phyloP scores from a whole-genome alignment of 2,797 vertebrate genomes.

The Sebastes flavidus region DNA sequence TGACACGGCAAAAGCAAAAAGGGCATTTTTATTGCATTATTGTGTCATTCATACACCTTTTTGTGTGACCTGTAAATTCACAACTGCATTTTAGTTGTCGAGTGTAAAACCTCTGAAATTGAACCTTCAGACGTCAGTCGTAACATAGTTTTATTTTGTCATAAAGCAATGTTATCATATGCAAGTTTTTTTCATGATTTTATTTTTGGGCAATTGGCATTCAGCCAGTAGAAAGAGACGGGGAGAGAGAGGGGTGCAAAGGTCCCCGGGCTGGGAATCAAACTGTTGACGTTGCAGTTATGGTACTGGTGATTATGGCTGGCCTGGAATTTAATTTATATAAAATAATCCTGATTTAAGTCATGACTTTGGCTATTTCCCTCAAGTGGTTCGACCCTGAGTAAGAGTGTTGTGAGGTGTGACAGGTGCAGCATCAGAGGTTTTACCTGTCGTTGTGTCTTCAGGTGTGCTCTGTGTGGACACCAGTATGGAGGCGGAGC shows the following conservation, averaged over 20 bases:
- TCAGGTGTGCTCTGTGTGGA: conserved; percentile 81
- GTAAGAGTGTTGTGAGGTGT: not conserved
- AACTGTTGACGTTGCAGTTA: not conserved
- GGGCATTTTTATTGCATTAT: no score
- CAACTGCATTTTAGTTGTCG: not conserved
- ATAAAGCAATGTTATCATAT: not conserved
- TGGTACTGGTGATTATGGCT: not conserved
- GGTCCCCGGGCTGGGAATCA: no score
- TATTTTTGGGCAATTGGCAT: not conserved
- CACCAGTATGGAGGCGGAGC: conserved; percentile 60
- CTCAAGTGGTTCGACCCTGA: not conserved
- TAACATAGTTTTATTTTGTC: not conserved
- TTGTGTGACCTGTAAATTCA: no score
- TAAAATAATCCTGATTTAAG: not conserved
- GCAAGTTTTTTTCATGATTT: not conserved
- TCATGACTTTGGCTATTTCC: not conserved
- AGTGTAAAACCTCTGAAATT: not conserved
- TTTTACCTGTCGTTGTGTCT: not conserved
- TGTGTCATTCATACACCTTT: no score
- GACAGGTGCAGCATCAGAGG: not conserved
- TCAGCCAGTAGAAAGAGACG: no score
- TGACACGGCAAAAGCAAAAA: no score
- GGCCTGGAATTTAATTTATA: not conserved
- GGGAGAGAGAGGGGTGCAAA: no score
- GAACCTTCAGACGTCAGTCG: not conserved